These are phyloP conservation scores for Sebastes diploproa DNA, from an alignment of 2,797 vertebrate genomes.

Conservation along the genomic window DNA sequence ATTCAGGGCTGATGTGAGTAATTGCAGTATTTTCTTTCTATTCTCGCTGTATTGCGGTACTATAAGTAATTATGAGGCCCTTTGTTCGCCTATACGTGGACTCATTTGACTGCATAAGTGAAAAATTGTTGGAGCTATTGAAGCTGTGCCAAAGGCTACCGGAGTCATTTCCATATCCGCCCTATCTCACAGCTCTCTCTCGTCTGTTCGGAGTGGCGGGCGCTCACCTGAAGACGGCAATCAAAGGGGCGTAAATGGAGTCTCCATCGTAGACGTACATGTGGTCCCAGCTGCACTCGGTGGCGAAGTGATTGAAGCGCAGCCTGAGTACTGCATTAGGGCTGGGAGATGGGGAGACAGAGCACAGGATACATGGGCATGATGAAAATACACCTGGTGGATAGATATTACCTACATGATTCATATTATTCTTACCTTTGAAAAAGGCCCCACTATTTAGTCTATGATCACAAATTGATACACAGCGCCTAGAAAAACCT, in stretches of 20 bases:
- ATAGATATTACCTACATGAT: not conserved
- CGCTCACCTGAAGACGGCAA: conserved; percentile 93
- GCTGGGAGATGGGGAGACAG: conserved; percentile 81
- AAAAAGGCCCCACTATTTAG: no score
- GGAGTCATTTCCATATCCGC: conserved; percentile 30
- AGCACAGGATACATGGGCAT: not conserved
- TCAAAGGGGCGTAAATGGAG: conserved; percentile 92
- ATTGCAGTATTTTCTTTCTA: conserved; percentile 33
- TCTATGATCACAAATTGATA: not conserved
- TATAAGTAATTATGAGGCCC: conserved; percentile 29
- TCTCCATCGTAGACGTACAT: conserved; percentile 96
- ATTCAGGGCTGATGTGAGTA: conserved; percentile 11
- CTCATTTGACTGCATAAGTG: conserved; percentile 24
- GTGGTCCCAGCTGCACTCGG: conserved; percentile 98
- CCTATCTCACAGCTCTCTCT: not conserved
- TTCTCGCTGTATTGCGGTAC: conserved; percentile 13
- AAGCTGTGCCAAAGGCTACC: conserved; percentile 34
- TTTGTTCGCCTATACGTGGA: conserved; percentile 26
- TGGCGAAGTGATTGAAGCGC: conserved; percentile 95
- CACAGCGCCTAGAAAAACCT: not conserved
- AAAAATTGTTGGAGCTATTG: conserved; percentile 16
- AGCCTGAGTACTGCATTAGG: conserved; percentile 90
- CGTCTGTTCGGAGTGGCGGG: conserved; percentile 10
- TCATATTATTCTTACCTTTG: not conserved
- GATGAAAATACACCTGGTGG: not conserved